These are phyloP conservation scores for Xanthia togata DNA, from an alignment of 2,888 invertebrate genomes.

Conservation along the genomic window DNA sequence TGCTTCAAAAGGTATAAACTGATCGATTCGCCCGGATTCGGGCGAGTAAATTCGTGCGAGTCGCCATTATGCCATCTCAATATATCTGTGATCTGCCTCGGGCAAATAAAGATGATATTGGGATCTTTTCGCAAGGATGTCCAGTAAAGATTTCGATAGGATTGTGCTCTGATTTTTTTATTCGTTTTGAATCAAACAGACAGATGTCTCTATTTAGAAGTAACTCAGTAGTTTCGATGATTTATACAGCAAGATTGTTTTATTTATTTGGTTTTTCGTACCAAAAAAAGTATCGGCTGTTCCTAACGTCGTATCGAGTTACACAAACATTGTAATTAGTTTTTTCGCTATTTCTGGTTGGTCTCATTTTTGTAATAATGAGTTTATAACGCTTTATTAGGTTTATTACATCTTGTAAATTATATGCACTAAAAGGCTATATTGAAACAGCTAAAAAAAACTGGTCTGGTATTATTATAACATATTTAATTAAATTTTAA, in stretches of 20 bases:
- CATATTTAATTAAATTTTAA: not conserved
- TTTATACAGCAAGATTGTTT: not conserved
- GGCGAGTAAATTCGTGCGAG: no score
- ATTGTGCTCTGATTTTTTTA: not conserved
- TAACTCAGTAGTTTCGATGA: not conserved
- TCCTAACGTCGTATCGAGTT: no score
- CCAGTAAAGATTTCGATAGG: not conserved
- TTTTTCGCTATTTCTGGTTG: not conserved
- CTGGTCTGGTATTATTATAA: not conserved
- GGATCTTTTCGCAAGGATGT: not conserved
- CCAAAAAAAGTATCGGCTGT: not conserved
- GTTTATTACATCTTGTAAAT: not conserved
- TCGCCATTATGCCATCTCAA: not conserved
- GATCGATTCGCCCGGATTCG: no score
- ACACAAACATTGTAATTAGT: no score
- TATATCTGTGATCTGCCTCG: constrained; percentile 11
- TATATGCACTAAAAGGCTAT: not conserved
- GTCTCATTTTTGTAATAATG: not conserved
- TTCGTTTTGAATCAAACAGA: not conserved
- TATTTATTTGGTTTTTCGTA: not conserved
- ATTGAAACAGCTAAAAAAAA: not conserved
- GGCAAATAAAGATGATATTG: constrained; percentile 17
- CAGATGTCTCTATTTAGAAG: not conserved
- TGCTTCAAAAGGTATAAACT: not conserved
- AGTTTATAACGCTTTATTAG: not conserved